Percentiles rank a stretch among this genome's conserved stretches.
Evolutionary conservation across 23 tunicate species (phyloP).

Genomic region (Botrylloides violaceus): DNA sequence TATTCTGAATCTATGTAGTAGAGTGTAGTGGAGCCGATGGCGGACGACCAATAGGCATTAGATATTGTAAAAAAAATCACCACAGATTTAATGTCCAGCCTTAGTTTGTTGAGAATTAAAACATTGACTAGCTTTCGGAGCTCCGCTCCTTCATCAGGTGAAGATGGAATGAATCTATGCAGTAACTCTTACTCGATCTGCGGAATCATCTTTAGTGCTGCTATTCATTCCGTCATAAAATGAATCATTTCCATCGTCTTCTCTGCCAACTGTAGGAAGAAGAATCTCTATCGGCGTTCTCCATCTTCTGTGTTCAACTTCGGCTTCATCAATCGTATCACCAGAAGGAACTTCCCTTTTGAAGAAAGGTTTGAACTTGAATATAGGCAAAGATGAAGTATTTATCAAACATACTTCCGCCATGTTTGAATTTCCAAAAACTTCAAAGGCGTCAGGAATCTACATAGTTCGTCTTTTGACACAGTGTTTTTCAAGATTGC

Average conservation of each 20-base stretch:
- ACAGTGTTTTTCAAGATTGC: conserved; percentile 70
- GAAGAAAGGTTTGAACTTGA: too few relatives aligned
- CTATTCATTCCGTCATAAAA: background rate
- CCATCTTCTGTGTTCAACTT: conserved; percentile 63
- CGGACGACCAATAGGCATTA: too few relatives aligned
- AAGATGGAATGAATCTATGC: too few relatives aligned
- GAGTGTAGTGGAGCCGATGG: too few relatives aligned
- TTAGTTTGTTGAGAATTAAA: too few relatives aligned
- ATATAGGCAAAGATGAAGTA: background rate
- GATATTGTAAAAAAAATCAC: too few relatives aligned
- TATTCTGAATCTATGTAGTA: too few relatives aligned
- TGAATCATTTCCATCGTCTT: conserved; percentile 11
- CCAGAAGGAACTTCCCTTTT: conserved; percentile 77
- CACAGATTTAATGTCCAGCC: too few relatives aligned
- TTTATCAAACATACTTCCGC: conserved; percentile 40
- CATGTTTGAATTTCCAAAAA: conserved; percentile 81
- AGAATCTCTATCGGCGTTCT: conserved; percentile 71
- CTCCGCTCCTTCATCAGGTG: too few relatives aligned
- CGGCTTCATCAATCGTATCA: conserved; percentile 26
- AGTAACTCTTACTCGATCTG: background rate
- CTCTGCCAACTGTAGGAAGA: conserved; percentile 7
- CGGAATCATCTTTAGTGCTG: background rate
- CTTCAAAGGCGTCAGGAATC: conserved; percentile 56
- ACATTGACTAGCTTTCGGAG: too few relatives aligned
- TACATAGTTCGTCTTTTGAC: conserved; percentile 81